Evolutionary conservation across 2,888 invertebrate genomes (phyloP), one percentile per base, ranked within the genome.

Genomic region (Barypeithes pellucidus): DNA sequence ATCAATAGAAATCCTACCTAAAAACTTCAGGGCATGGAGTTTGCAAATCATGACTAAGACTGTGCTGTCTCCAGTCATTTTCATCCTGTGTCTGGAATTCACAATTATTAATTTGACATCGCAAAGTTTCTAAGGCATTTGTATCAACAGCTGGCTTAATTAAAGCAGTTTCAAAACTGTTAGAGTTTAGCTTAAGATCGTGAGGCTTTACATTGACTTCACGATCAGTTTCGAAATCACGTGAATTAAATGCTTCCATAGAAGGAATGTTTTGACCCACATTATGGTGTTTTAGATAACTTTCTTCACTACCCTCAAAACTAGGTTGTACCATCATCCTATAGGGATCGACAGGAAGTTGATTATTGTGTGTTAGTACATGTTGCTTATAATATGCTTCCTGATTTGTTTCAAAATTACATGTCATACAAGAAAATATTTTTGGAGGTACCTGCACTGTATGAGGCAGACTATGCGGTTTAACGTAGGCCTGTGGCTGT

Each of bases 321-420:
- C 24, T 52, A 22, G 36, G 41, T 14, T 62, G 67, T 14, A 59
- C 18, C 16, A 43, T 22, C 36, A 52, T 45, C 33, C 71, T 72
- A 41, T 72, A 72, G 3, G 61, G 9, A 41, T 59, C 41, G 5
- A 54, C 36, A 12, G 63, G 11, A 43, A 57, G 24, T 33, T 71
- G 67, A 9, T 47, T 50, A 47, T 45, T 66, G 33, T 63, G 72
- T 29, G 60, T 61, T 50, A 61, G 50, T 41, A 72, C 41, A 24
- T 75, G 75, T 52, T 75, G 33, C 54, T 72, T 75, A 54, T 72
- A 75, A 65, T 59, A 65, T 14, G 43, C 8, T 41, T 75, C 75
- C 36, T 72, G 68, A 39, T 67, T 54, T 4, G 75, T 75, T 68
- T 72, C 29, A 63, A 72, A 75, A 22, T 39, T 50, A 65, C 75